Evolutionary conservation across 2,888 invertebrate genomes (phyloP).

Genomic region (Sialis fuliginosa): DNA sequence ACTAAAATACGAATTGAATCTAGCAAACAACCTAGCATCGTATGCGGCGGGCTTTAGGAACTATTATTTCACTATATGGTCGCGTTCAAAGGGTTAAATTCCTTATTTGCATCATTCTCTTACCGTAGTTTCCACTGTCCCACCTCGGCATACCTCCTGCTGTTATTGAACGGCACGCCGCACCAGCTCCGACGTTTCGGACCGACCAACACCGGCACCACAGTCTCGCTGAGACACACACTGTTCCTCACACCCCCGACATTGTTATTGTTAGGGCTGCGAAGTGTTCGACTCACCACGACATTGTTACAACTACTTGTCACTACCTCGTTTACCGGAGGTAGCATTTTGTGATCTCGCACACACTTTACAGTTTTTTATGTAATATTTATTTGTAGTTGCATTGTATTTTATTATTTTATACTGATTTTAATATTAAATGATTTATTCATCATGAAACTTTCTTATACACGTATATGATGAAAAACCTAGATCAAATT

Average conservation of each 20-base stretch:
- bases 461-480: no score
- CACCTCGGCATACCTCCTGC: slow-evolving; percentile 4
- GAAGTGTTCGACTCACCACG: slow-evolving; percentile 18
- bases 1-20: no score
- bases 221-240: slow-evolving; percentile 21
- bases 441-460: no score
- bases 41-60: no score
- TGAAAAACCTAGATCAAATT: no score
- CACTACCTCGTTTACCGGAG: slow-evolving; percentile 1
- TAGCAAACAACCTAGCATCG: no score
- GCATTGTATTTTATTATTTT: no score
- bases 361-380: no score
- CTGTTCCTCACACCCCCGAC: slow-evolving; percentile 22
- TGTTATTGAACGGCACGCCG: slow-evolving; percentile 18
- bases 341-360: slow-evolving; percentile 1
- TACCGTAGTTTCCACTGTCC: slow-evolving; percentile 4
- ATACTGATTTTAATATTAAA: no score
- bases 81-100: no score
- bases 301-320: not conserved
- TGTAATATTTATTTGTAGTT: no score
- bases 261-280: slow-evolving; percentile 24
- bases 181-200: slow-evolving; percentile 24
- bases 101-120: not conserved
- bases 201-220: slow-evolving; percentile 15
- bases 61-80: no score